A percentile compares a stretch with the other conserved stretches of the same genome.
These are phyloP conservation scores for Vollenhovia emeryi DNA, from an alignment of 1,140 invertebrate genomes.

Conservation along the genomic window DNA sequence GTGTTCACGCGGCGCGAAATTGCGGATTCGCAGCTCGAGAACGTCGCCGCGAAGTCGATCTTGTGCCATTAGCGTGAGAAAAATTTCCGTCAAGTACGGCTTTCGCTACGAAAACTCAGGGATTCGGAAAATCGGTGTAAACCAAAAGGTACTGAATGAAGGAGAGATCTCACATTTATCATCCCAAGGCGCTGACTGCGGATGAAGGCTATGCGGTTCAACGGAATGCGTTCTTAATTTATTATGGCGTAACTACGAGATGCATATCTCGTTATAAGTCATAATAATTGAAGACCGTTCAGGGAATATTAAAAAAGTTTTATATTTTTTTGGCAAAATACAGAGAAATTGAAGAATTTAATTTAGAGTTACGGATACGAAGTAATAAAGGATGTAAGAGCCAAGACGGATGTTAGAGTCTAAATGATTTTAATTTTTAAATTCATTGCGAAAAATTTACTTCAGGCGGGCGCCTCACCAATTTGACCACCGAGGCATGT, in stretches of 20 bases:
- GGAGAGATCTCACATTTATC: not conserved
- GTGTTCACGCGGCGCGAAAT: constrained; percentile 5
- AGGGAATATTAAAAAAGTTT: too few species aligned
- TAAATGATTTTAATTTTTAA: too few species aligned
- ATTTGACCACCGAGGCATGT: too few species aligned
- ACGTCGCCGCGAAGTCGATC: not conserved
- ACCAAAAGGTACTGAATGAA: not conserved
- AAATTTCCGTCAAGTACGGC: not conserved
- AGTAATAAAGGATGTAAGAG: too few species aligned
- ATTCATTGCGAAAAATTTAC: too few species aligned
- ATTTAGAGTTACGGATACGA: not conserved
- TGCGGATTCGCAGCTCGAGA: constrained; percentile 1
- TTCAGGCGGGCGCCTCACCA: too few species aligned
- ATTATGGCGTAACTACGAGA: not conserved
- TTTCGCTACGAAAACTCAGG: not conserved
- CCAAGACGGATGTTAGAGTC: too few species aligned
- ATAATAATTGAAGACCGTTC: not conserved
- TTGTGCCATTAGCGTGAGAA: constrained; percentile 1
- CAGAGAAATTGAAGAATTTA: not conserved
- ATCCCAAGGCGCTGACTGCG: constrained; percentile 4
- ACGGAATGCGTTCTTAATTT: not conserved
- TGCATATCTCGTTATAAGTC: not conserved
- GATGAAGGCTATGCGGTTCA: not conserved
- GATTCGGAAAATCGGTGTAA: not conserved
- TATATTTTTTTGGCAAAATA: too few species aligned